phyloP scores from a whole-genome alignment of 2,113 vertebrate genomes.

The Delphinapterus leucas region DNA sequence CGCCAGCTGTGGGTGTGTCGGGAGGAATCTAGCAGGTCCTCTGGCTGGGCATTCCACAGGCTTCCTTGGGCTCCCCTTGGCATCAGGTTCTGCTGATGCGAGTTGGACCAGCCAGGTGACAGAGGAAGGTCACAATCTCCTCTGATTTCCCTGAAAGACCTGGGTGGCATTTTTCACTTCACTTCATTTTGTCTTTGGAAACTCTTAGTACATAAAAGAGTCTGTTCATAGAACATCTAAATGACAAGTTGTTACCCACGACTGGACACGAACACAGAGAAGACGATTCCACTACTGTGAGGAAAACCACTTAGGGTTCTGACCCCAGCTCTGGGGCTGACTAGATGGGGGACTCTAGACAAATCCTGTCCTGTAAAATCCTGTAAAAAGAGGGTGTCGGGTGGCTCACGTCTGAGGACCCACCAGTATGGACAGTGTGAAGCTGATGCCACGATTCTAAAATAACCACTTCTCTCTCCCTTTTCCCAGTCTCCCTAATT shows the following conservation, averaged over 20 bases:
- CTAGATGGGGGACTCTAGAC: background rate
- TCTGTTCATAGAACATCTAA: background rate
- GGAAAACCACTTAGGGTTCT: background rate
- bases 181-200: background rate
- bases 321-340: background rate
- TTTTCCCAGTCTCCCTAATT: background rate
- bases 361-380: background rate
- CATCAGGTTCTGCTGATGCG: background rate
- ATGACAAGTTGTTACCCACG: background rate
- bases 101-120: background rate
- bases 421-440: background rate
- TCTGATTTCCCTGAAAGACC: conserved; percentile 4
- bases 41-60: background rate
- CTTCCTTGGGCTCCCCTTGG: background rate
- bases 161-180: background rate
- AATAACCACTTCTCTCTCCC: background rate
- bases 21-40: background rate
- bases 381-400: background rate
- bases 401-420: background rate
- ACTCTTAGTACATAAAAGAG: background rate
- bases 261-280: background rate
- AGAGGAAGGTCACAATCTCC: background rate
- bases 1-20: background rate
- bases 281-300: background rate
- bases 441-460: background rate